A percentile compares a stretch with the other conserved stretches of the same genome.
phyloP scores from a whole-genome alignment of 2,888 invertebrate genomes.

The Frankliniella fusca region DNA sequence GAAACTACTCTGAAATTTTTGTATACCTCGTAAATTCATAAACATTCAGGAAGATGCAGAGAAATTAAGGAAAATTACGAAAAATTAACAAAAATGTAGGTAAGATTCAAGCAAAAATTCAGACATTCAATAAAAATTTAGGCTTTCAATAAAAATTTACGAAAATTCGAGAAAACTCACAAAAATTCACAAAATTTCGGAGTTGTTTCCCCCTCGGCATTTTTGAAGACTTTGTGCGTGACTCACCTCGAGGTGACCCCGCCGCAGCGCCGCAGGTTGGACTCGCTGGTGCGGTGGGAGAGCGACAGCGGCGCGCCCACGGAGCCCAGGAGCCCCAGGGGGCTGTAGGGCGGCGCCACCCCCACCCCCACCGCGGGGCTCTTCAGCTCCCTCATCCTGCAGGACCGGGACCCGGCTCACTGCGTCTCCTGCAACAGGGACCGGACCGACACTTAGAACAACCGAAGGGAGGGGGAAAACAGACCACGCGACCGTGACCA shows the following conservation, averaged over 20 bases:
- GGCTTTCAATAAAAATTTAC: no score
- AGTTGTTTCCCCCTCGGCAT: not conserved
- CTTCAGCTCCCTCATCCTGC: not conserved
- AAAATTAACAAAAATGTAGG: no score
- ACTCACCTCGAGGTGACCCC: not conserved
- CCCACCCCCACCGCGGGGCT: not conserved
- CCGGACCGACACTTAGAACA: no score
- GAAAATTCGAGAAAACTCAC: no score
- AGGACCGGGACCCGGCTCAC: not conserved
- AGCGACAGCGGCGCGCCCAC: not conserved
- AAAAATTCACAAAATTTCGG: no score
- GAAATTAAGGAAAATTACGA: no score
- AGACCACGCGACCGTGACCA: no score
- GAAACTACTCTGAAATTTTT: no score
- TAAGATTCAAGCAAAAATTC: no score
- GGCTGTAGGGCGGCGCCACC: not conserved
- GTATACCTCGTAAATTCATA: no score
- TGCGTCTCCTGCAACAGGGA: not conserved
- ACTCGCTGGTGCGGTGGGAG: conserved; percentile 19
- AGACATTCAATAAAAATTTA: no score
- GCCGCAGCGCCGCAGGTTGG: conserved; percentile 11
- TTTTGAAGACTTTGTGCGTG: not conserved
- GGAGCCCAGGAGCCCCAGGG: not conserved
- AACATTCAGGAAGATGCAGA: no score
- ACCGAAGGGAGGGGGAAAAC: not conserved